Conservation (phyloP, 2,113 vertebrate genomes). For the Rhombomys opimus region DNA sequence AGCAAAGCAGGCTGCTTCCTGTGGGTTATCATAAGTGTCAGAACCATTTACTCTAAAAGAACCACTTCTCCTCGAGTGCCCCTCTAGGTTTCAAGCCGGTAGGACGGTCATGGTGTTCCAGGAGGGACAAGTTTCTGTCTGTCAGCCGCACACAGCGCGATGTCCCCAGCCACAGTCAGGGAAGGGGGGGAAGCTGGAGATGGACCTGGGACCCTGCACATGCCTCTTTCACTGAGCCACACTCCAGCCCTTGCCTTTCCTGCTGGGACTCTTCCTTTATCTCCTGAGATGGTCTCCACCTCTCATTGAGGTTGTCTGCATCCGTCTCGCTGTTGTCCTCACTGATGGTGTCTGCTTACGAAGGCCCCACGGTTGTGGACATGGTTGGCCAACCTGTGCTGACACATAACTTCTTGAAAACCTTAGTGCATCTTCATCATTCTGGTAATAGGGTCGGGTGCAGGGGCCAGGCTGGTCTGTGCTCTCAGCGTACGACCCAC, state of each 20-base stretch:
- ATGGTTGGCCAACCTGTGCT: not conserved
- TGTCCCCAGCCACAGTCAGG: not conserved
- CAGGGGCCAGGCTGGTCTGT: not conserved
- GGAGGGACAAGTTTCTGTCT: not conserved
- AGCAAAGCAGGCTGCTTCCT: not conserved
- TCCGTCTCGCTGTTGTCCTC: accelerated
- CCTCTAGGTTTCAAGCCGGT: not conserved
- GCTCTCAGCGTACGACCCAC: not conserved
- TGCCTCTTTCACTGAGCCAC: not conserved
- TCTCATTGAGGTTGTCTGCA: accelerated
- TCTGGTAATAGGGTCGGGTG: not conserved
- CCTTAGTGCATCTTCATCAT: not conserved
- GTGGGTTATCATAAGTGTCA: not conserved
- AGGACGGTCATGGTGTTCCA: not conserved
- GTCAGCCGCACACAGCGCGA: not conserved
- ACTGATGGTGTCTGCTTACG: too few relatives aligned
- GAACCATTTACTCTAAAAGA: not conserved
- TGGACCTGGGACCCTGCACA: not conserved
- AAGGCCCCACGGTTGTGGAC: not conserved
- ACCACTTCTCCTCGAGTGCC: not conserved
- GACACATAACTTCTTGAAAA: not conserved
- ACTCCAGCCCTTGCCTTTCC: not conserved
- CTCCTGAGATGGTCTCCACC: accelerated
- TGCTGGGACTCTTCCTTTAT: not conserved
- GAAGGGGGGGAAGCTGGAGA: not conserved